These are phyloP conservation scores for Sylvietta virens DNA, from an alignment of 2,113 vertebrate species.

Conservation along the genomic window DNA sequence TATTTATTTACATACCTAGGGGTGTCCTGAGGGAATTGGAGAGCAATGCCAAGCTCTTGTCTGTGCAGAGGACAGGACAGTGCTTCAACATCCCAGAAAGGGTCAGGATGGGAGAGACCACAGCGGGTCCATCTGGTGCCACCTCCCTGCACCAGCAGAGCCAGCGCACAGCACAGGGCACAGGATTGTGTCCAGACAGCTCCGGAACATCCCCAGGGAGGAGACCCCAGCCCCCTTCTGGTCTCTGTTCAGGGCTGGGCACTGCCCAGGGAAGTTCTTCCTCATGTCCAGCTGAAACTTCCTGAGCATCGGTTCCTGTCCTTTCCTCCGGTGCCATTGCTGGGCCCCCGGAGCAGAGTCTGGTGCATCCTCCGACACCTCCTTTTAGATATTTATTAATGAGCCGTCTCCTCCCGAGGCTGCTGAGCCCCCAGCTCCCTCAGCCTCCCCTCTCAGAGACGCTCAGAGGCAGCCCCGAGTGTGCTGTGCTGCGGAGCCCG, in stretches of 20 bases:
- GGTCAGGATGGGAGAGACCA: neutral
- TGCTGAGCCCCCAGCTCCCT: neutral
- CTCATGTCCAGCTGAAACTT: neutral
- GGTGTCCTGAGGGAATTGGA: neutral
- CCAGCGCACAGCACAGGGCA: neutral
- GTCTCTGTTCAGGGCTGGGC: neutral
- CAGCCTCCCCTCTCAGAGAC: neutral
- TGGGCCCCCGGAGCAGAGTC: neutral
- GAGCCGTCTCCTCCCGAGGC: too few relatives aligned
- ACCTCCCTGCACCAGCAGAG: neutral
- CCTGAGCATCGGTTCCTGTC: too few relatives aligned
- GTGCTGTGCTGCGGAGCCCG: neutral
- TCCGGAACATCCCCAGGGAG: neutral
- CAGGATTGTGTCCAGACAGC: neutral
- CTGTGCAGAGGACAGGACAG: neutral
- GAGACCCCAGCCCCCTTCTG: neutral
- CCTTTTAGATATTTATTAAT: neutral
- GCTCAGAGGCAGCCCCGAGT: neutral
- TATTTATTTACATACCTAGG: neutral
- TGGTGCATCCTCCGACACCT: neutral
- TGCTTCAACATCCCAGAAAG: accelerated
- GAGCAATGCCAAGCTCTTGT: neutral
- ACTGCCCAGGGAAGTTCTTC: neutral
- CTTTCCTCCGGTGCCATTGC: neutral
- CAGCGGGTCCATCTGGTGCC: neutral